These are phyloP conservation scores for Labeo rohita DNA, from an alignment of 2,113 vertebrate genomes.

Conservation along the genomic window DNA sequence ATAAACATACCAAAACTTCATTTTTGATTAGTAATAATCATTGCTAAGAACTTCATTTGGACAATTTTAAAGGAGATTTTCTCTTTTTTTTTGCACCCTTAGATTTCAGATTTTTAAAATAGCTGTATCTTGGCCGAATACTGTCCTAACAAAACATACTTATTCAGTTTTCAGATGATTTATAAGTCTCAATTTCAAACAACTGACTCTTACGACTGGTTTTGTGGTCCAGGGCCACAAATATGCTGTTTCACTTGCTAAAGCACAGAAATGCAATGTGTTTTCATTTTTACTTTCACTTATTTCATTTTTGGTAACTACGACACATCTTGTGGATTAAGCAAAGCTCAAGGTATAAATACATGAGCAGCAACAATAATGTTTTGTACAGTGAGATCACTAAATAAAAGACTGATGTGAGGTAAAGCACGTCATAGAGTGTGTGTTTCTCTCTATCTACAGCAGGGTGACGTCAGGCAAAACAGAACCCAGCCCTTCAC, in stretches of 20 bases:
- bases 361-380: not conserved
- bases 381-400: not conserved
- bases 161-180: no score
- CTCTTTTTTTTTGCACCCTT: no score
- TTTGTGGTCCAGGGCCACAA: not conserved
- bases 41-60: no score
- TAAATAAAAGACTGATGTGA: not conserved
- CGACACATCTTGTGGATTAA: not conserved
- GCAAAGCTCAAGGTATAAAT: not conserved
- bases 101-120: no score
- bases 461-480: constrained; percentile 56
- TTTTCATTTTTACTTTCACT: not conserved
- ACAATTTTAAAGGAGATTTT: no score
- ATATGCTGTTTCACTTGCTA: not conserved
- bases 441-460: not conserved
- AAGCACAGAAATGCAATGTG: not conserved
- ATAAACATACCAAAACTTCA: no score
- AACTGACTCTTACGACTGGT: no score
- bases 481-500: constrained; percentile 44
- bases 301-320: not conserved
- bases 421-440: not conserved
- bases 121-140: no score
- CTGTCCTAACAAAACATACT: no score
- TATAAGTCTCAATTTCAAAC: no score
- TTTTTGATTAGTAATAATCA: no score